Base-by-base conservation (phyloP, 2,888 invertebrate genomes). In the Auanema freiburgensis region DNA sequence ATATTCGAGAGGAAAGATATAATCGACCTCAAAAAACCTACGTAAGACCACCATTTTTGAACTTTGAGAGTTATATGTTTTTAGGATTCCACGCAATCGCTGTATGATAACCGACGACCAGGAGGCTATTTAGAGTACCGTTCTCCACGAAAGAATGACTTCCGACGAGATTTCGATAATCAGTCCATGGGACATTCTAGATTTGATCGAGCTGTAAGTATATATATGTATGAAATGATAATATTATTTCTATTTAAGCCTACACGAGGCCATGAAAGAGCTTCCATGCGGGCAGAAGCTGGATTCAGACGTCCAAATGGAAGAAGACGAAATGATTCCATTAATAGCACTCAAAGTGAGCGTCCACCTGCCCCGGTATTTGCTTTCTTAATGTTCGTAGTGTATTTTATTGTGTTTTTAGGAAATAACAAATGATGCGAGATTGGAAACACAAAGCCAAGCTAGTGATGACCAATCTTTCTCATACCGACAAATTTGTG, bases 51-150 rank as follows among this genome's bases (percentile, higher is more conserved):
- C 33, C 33, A 8, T 5, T 33, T 33, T 33, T 33, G 33, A 8
- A 25, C 21, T 41, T 41, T 42, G 18, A 43, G 24, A 46, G 1
- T 23, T 54, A 0, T 56, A 18, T 25, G n/a, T 33, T 66, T 69
- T 8, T 59, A 74, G 74, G 70, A 76, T 43, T 76, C 76, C 10
- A 76, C 74, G 1, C 76, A 76, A 66, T 76, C 76, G 1, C 55
- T 76, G 51, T 71, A 70, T 57, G 71, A 76, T 57, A 59, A 72
- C 2, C 63, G 73, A 12, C 63, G 65, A 41, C 67, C 67, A 21
- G 76, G 76, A 14, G 73, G 72, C 12, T 76, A 74, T 59, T 65
- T 70, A 52, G 69, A 72, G 25, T 63, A 55, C 33, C 33, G 33
- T 8, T 33, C 33, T 14, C 54, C 51, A 14, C 21, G 52, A 46